These are phyloP conservation scores for Bradypodion pumilum DNA, from an alignment of 2,797 vertebrate genomes.

Conservation along the genomic window DNA sequence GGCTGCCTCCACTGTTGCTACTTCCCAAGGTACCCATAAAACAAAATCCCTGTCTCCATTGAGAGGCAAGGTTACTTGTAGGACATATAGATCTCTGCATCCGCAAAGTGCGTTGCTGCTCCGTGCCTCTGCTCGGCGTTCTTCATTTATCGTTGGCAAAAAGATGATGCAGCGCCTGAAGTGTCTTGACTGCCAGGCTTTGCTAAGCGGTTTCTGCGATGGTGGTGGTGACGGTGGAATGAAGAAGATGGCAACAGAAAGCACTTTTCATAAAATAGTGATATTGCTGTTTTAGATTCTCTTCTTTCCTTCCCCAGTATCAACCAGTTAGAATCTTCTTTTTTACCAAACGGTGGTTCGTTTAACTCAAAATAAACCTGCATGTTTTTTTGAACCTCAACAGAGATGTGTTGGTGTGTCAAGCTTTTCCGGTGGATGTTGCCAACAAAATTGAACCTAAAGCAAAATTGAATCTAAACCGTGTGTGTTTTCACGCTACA, in stretches of 20 bases:
- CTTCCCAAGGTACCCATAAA: constrained; percentile 1
- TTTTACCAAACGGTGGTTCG: not conserved
- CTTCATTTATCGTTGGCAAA: constrained; percentile 15
- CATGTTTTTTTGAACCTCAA: not conserved
- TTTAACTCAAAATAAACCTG: not conserved
- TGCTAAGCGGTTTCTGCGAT: not conserved
- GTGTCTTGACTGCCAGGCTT: fast-evolving
- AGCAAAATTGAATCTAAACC: too few species aligned
- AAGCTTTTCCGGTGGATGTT: not conserved
- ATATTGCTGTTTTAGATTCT: too few species aligned
- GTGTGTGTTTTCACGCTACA: too few species aligned
- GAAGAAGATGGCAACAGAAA: not conserved
- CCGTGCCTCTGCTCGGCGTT: not conserved
- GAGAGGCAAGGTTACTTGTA: constrained; percentile 68
- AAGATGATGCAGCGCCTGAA: not conserved
- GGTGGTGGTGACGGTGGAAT: too few species aligned
- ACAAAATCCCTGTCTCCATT: constrained; percentile 36
- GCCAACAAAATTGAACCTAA: too few species aligned
- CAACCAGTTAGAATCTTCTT: too few species aligned
- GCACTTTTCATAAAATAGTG: too few species aligned
- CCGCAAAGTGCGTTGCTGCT: constrained; percentile 45
- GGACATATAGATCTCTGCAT: constrained; percentile 47
- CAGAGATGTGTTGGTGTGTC: too few species aligned
- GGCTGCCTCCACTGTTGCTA: constrained; percentile 26
- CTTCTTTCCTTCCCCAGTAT: too few species aligned